Conservation (phyloP, 2,797 vertebrate genomes). For the Ara ararauna region DNA sequence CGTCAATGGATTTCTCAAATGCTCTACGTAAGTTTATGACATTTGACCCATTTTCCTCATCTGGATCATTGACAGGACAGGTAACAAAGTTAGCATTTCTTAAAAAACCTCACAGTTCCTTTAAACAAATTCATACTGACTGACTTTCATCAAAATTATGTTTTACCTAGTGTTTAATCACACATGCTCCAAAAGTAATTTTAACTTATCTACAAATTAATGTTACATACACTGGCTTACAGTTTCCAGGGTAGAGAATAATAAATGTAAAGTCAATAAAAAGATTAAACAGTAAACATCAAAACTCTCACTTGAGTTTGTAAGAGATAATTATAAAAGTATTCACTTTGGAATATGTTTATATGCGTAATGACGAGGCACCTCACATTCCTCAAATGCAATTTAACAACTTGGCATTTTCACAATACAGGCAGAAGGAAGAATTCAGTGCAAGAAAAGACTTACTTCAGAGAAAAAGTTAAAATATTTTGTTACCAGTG, state of each 20-base stretch:
- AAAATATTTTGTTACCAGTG: not conserved
- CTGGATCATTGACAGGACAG: not conserved
- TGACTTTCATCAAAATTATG: not conserved
- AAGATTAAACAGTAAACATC: not conserved
- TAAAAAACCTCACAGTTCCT: not conserved
- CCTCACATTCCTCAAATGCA: not conserved
- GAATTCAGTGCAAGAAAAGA: not conserved
- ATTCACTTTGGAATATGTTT: not conserved
- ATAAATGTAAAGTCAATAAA: not conserved
- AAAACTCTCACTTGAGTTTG: not conserved
- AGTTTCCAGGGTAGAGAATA: not conserved
- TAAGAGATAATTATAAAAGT: not conserved
- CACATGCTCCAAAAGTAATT: not conserved
- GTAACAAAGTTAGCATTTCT: not conserved
- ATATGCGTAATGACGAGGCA: not conserved
- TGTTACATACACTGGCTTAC: not conserved
- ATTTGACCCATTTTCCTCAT: not conserved
- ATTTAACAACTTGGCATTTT: not conserved
- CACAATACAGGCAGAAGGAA: not conserved
- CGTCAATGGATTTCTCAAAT: not conserved
- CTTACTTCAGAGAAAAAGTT: not conserved
- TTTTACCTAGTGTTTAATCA: not conserved
- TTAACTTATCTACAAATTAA: not conserved
- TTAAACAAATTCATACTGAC: not conserved
- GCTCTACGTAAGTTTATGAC: not conserved